Evolutionary conservation across 2,797 vertebrate species (phyloP), one percentile per base, ranked within the genome.

Genomic region (Phrynocephalus vlangalii): DNA sequence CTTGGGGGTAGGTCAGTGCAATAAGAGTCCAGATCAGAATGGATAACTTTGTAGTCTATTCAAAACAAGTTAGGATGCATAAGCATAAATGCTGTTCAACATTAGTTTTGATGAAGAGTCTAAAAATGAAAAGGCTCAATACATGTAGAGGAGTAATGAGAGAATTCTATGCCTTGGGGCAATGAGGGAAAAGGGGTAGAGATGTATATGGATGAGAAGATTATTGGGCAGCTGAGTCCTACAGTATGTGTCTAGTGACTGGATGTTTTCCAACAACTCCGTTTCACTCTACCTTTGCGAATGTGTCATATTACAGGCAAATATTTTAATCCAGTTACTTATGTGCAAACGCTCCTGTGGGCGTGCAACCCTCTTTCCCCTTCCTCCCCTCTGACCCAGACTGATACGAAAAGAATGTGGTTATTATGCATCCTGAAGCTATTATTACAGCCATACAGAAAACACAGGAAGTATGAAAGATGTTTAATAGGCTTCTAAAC

Each of bases 401-500:
- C 10, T 67, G 33, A 85, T 72, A 26, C 88, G 79, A 90, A 87
- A 52, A 15, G 87, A 82, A 87, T 77, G n/a, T 63, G 9, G 1
- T 80, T 93, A 72, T 90, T 93, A 85, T 66, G 28, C 50, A 89
- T 82, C 28, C 71, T 79, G 52, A 48, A 80, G 78, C 66, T 89
- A 24, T 84, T 87, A 84, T 75, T 88, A 90, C n/a, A 88, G 28
- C 38, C 5, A 78, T 79, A 11, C 30, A 15, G 30, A 75, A 66
- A 87, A 85, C 72, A 91, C 1, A 87, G 80, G 80, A 92, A 87
- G 0, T 72, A 71, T 83, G 87, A 92, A 72, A 50, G 9, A 91
- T 84, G 48, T 48, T 87, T 87, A 93, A 91, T 72, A 86, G 24
- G 81, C 87, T 93, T 89, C 73, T 89, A 90, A 90, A 89, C 15